phyloP scores from a whole-genome alignment of 2,113 vertebrate genomes.

The Rhineura floridana region DNA sequence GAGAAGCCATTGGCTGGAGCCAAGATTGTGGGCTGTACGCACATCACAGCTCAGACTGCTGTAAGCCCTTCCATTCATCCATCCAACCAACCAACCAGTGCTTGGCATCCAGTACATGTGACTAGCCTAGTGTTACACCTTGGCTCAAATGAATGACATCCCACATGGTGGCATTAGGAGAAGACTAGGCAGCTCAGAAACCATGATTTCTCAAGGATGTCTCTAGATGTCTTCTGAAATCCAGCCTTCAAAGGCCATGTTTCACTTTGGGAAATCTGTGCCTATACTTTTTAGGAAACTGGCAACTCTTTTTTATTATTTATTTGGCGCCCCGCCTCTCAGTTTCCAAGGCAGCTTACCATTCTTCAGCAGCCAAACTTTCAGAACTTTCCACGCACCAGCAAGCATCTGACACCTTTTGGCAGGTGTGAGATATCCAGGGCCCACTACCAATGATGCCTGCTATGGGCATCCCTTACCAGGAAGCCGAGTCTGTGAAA shows the following conservation, averaged over 20 bases:
- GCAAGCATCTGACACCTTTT: background rate
- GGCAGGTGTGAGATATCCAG: background rate
- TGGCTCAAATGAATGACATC: background rate
- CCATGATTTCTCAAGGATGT: background rate
- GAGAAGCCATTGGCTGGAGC: slow-evolving; percentile 97
- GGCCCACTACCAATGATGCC: background rate
- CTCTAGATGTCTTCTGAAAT: background rate
- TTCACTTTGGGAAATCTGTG: background rate
- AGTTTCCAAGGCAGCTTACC: background rate
- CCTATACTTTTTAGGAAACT: background rate
- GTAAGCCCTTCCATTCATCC: slow-evolving; percentile 75
- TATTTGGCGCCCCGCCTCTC: background rate
- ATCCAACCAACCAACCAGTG: too few relatives aligned
- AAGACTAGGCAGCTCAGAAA: background rate
- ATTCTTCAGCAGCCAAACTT: background rate
- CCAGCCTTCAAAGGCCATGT: too few relatives aligned
- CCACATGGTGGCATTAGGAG: too few relatives aligned
- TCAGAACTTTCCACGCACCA: background rate
- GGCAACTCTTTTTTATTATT: background rate
- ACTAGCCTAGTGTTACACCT: background rate
- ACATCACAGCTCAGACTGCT: slow-evolving; percentile 97
- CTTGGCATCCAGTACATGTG: background rate
- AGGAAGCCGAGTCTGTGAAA: background rate
- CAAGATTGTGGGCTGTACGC: slow-evolving; percentile 98
- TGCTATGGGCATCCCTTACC: background rate